Conservation (phyloP, 2,113 vertebrate species). For the Chlamydotis undulata region DNA sequence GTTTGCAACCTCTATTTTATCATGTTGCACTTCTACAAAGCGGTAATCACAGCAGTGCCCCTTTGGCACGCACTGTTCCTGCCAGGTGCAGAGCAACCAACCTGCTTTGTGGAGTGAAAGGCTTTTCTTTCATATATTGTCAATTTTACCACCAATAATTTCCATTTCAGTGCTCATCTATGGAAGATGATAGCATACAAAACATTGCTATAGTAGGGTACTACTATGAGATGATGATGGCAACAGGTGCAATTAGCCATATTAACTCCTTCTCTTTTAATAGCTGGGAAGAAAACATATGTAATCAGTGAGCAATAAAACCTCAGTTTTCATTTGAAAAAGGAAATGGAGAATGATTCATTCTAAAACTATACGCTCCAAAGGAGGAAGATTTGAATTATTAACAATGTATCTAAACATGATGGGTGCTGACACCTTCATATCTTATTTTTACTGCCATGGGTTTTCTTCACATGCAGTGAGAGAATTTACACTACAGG, state of each 20-base stretch:
- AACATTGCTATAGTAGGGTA: background rate
- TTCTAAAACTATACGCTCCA: background rate
- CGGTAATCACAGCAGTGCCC: background rate
- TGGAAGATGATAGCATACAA: background rate
- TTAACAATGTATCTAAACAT: constrained; percentile 18
- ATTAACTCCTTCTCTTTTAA: background rate
- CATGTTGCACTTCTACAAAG: background rate
- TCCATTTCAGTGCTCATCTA: background rate
- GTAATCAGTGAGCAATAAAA: background rate
- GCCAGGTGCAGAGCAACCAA: background rate
- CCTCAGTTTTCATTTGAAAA: constrained; percentile 17
- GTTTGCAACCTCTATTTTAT: background rate
- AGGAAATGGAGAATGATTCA: constrained; percentile 37
- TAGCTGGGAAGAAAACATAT: background rate
- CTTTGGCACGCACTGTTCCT: rapidly evolving
- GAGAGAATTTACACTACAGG: constrained; percentile 60
- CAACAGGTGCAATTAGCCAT: background rate
- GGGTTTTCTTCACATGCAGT: constrained; percentile 49
- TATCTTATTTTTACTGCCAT: constrained; percentile 31
- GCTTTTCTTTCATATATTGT: background rate
- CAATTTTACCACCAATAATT: background rate
- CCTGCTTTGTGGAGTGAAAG: background rate
- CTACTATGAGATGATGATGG: background rate
- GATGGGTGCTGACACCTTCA: constrained; percentile 20
- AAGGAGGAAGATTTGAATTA: constrained; percentile 33